Evolutionary conservation across 2,113 vertebrate species (phyloP).

Genomic region (Albula glossodonta): DNA sequence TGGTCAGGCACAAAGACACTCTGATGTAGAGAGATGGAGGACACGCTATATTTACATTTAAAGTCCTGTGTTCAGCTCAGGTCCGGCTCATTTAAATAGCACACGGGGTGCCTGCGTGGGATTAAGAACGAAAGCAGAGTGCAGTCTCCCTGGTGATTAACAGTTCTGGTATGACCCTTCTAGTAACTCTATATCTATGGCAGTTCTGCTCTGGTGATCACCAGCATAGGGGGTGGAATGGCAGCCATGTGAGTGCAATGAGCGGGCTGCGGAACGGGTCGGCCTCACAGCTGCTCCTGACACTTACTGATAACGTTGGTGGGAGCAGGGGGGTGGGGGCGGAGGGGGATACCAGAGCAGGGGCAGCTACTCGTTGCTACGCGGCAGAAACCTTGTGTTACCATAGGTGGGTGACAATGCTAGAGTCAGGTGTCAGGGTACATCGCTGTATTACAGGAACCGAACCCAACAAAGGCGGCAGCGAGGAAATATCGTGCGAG

Average conservation of each 20-base stretch:
- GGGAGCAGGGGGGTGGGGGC: conserved; percentile 22
- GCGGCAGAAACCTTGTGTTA: conserved; percentile 34
- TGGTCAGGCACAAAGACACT: neutral
- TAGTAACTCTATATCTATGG: neutral
- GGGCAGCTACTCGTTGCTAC: conserved; percentile 8
- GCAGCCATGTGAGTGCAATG: conserved; percentile 27
- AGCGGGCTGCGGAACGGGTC: conserved; percentile 1
- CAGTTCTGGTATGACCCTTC: neutral
- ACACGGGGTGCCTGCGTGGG: neutral
- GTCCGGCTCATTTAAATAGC: neutral
- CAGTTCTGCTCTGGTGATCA: neutral
- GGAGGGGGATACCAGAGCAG: conserved; percentile 18
- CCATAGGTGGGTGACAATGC: conserved; percentile 6
- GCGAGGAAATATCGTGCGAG: neutral
- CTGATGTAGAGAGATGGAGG: neutral
- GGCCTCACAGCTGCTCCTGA: conserved; percentile 46
- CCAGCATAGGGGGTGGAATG: neutral
- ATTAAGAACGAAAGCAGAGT: neutral
- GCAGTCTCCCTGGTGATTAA: neutral
- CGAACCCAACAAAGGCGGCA: neutral
- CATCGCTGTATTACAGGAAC: conserved; percentile 9
- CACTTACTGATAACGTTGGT: conserved; percentile 28
- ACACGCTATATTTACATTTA: neutral
- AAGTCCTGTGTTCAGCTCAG: neutral
- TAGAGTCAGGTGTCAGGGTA: conserved; percentile 30